A percentile compares a stretch with the other conserved stretches of the same genome.
Evolutionary conservation across 2,888 invertebrate genomes (phyloP).

Genomic region (Oligia strigilis): DNA sequence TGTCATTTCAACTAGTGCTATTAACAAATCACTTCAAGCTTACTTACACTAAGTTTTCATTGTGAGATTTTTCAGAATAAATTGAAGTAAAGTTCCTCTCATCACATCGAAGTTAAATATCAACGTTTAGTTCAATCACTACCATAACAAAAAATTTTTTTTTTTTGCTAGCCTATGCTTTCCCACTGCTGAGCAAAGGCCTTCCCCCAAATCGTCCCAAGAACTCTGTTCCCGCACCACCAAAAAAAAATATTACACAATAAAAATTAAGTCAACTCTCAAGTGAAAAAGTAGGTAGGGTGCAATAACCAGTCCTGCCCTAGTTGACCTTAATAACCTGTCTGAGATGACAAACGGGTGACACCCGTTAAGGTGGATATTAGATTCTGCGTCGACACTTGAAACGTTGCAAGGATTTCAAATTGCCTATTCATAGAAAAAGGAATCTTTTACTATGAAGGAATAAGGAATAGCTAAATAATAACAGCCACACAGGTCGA

Average conservation of each 20-base stretch:
- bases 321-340: slow-evolving; percentile 59
- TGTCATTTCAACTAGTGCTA: not conserved
- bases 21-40: no score
- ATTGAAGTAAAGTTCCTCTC: not conserved
- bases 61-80: not conserved
- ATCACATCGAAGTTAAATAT: not conserved
- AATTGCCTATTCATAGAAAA: slow-evolving; percentile 19
- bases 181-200: no score
- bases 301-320: slow-evolving; percentile 28
- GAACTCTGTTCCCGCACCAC: no score
- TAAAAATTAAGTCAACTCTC: not conserved
- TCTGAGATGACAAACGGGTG: slow-evolving; percentile 64
- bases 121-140: not conserved
- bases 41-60: not conserved
- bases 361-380: slow-evolving; percentile 52
- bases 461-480: no score
- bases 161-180: no score
- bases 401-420: slow-evolving; percentile 37
- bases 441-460: not conserved
- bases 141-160: no score
- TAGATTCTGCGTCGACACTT: slow-evolving; percentile 48
- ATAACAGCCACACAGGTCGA: no score
- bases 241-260: not conserved
- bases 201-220: no score
- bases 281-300: slow-evolving; percentile 19